A percentile compares a stretch with the other conserved stretches of the same genome.
These are phyloP conservation scores for Labrus mixtus DNA, from an alignment of 2,113 vertebrate genomes.

Conservation along the genomic window DNA sequence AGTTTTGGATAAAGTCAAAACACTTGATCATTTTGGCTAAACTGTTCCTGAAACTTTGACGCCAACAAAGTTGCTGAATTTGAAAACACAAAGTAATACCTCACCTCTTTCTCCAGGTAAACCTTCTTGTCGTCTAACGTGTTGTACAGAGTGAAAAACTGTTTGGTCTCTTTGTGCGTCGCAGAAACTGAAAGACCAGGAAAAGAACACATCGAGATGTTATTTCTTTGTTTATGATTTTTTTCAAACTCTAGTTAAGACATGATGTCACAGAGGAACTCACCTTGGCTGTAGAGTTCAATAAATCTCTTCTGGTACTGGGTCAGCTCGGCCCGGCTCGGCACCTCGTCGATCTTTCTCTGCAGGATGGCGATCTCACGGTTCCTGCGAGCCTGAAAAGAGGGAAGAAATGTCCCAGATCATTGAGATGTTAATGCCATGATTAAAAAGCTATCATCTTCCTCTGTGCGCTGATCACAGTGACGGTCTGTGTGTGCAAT, in stretches of 20 bases:
- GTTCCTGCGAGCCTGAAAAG: conserved; percentile 92
- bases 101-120: conserved; percentile 97
- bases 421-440: too few species aligned
- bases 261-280: neutral
- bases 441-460: too few species aligned
- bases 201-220: neutral
- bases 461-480: too few species aligned
- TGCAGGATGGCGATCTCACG: conserved; percentile 97
- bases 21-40: too few species aligned
- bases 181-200: conserved; percentile 88
- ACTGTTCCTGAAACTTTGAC: too few species aligned
- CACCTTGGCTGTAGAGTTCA: conserved; percentile 96
- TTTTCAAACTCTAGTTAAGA: neutral
- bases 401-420: neutral
- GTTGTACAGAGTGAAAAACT: conserved; percentile 99
- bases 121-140: conserved; percentile 98
- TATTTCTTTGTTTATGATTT: neutral
- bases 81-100: neutral
- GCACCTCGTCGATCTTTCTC: conserved; percentile 97
- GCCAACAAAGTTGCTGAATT: too few species aligned
- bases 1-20: too few species aligned
- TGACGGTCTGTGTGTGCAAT: too few species aligned
- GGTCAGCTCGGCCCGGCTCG: conserved; percentile 95
- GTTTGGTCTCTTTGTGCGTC: conserved; percentile 98
- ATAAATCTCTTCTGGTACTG: conserved; percentile 99